Evolutionary conservation across 2,797 vertebrate species (phyloP), one percentile per base, ranked within the genome.

Genomic region (Melanotaenia maccullochi): DNA sequence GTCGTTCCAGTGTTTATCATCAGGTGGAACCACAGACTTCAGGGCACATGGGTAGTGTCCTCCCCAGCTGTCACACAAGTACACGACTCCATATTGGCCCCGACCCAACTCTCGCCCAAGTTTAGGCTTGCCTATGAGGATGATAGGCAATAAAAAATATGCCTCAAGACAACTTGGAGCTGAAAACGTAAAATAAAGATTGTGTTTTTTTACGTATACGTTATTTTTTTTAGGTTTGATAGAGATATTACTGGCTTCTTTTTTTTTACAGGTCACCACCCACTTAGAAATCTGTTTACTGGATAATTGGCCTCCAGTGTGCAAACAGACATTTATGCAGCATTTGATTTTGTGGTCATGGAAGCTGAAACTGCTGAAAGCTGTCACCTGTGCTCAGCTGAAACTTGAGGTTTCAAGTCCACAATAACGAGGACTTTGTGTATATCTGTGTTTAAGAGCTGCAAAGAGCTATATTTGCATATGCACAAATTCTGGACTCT

Each of bases 1-100:
- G 84, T 99, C 98, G 14, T 99, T 99, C 98, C 98, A 99, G 92
- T 99, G 98, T 92, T 99, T 99, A 79, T 99, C 97, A 16, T 99
- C 98, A 0, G 97, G 97, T 4, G 98, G 98, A 0, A 99, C 96
- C 30, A 99, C 98, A 1, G 98, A 99, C 85, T 99, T 99, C 9
- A 99, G 92, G 0, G 97, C 98, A 66, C 98, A 99, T 0, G 97
- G 97, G 85, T 96, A 96, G 73, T 93, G 96, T 0, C 97, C 97
- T 0, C 96, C 97, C 98, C 98, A 99, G 68, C 70, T 97, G 90
- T 99, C 97, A 79, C 97, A 99, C 74, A 98, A 79, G 82, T 99
- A 99, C 38, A 99, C 98, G 33, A 99, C 97, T 9, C 98, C 98
- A 0, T 99, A 99, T 83, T 99, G 98, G 44, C 98, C 98, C 2